Evolutionary conservation across 2,888 invertebrate species (phyloP).

Genomic region (Pachliopta kotzebuea): DNA sequence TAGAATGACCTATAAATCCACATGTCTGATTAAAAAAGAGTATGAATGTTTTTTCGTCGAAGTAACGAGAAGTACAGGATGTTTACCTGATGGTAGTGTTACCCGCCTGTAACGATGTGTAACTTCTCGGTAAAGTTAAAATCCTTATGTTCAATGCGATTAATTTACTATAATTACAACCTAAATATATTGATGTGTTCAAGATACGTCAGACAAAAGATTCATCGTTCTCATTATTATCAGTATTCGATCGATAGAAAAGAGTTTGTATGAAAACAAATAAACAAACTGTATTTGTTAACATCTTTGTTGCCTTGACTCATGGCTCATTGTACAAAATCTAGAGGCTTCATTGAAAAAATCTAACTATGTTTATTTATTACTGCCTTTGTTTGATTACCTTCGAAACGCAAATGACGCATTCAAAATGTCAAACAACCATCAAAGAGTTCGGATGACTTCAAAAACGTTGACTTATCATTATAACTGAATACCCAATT

Average conservation of each 20-base stretch:
- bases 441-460: neutral
- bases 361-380: neutral
- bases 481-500: no score
- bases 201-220: neutral
- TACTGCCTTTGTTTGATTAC: conserved; percentile 1
- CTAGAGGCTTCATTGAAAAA: neutral
- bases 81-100: no score
- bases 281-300: conserved; percentile 1
- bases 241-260: neutral
- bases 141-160: neutral
- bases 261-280: neutral
- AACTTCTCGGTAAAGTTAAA: neutral
- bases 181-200: neutral
- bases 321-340: neutral
- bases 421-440: neutral
- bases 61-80: no score
- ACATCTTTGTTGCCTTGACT: conserved; percentile 4
- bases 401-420: neutral
- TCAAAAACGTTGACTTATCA: neutral
- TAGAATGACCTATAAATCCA: no score
- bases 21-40: no score
- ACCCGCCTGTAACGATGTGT: no score
- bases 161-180: neutral
- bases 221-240: neutral
- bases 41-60: neutral